A percentile compares a stretch with the other conserved stretches of the same genome.
Evolutionary conservation across 2,797 vertebrate species (phyloP).

Genomic region (Otolemur crassicaudatus): DNA sequence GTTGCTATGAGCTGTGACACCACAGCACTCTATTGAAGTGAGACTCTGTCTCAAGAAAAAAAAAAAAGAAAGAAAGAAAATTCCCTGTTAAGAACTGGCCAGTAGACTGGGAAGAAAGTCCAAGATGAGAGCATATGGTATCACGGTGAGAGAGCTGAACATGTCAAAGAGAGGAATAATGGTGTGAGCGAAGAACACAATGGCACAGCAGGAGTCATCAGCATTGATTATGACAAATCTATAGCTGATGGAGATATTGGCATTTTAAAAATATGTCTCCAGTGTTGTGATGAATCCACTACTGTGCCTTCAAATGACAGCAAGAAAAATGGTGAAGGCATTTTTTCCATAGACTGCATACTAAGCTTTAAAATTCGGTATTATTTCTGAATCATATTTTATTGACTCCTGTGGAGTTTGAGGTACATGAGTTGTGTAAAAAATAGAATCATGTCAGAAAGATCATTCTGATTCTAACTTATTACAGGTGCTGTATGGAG

Average conservation of each 20-base stretch:
- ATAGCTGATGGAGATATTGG: constrained; percentile 68
- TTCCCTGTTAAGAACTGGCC: neutral
- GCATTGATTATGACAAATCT: constrained; percentile 72
- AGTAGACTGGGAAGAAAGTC: neutral
- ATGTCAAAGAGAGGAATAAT: neutral
- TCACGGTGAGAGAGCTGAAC: neutral
- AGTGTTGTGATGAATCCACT: constrained; percentile 68
- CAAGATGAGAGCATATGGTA: fast-evolving
- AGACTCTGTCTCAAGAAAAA: too few species aligned
- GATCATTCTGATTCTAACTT: constrained; percentile 66
- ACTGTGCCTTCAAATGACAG: constrained; percentile 64
- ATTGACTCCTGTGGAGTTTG: constrained; percentile 63
- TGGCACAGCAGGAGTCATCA: constrained; percentile 55
- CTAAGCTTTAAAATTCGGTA: constrained; percentile 75
- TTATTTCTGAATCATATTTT: constrained; percentile 72
- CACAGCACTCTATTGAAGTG: too few species aligned
- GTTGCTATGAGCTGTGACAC: too few species aligned
- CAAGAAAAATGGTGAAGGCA: constrained; percentile 63
- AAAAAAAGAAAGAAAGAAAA: neutral
- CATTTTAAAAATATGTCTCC: constrained; percentile 78
- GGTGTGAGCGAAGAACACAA: neutral
- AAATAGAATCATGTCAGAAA: constrained; percentile 68
- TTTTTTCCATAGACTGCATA: constrained; percentile 57
- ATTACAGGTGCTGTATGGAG: constrained; percentile 57
- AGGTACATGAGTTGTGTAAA: constrained; percentile 61